Evolutionary conservation across 2,797 vertebrate species (phyloP).

Genomic region (Pyrocephalus nanus): DNA sequence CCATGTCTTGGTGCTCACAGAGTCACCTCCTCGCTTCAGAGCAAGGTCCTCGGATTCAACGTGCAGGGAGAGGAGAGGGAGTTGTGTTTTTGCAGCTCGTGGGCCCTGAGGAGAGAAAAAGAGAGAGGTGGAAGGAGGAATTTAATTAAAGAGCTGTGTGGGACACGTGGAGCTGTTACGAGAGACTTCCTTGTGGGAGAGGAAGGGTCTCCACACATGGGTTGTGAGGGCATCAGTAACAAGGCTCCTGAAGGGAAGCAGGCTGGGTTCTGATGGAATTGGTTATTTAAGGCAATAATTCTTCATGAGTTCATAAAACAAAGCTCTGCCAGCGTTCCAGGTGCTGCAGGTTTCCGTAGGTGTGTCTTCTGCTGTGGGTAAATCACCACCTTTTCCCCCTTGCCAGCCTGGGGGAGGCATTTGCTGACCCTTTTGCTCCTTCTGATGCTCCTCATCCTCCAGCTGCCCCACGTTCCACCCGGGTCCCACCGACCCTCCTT

Average conservation of each 20-base stretch:
- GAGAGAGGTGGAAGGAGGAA: neutral
- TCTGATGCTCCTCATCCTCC: neutral
- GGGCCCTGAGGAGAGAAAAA: neutral
- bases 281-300: neutral
- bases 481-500: neutral
- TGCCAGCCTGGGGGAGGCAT: neutral
- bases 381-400: neutral
- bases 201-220: neutral
- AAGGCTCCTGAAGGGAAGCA: neutral
- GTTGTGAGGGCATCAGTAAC: neutral
- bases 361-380: neutral
- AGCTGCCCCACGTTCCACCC: fast-evolving
- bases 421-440: neutral
- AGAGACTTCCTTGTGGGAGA: neutral
- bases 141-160: neutral
- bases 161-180: neutral
- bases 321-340: neutral
- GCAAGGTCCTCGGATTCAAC: neutral
- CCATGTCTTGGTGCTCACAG: neutral
- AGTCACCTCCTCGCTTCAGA: neutral
- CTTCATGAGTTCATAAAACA: neutral
- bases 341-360: neutral
- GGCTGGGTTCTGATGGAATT: neutral
- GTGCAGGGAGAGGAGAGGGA: neutral
- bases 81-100: neutral